Base-by-base conservation (phyloP, 2,888 invertebrate species). In the Onthophagus sagittarius region DNA sequence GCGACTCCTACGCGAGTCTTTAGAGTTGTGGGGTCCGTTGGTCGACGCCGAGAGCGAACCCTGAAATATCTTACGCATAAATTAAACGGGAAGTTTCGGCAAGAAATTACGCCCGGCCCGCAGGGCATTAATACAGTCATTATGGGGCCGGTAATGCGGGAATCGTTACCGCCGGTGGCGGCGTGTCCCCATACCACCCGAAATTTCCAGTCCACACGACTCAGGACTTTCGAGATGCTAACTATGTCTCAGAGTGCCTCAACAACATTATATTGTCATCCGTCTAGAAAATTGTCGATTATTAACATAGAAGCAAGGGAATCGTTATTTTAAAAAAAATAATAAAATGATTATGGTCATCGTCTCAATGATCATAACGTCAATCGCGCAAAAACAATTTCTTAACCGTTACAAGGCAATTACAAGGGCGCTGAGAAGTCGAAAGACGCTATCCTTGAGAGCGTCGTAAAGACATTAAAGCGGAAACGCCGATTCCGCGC, bases 81-180 rank as follows among this genome's bases (percentile, higher is more conserved):
- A 84, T 84, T 84, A 83, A 78, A 77, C 80, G 79, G n/a, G 67
- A 84, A 84, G 83, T 84, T 84, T 82, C 80, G 79, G 82, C 84
- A 84, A 84, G 84, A 84, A 84, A 84, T 84, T 83, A 84, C 81
- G 67, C 70, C 78, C 78, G 79, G 78, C 80, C 82, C 82, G 82
- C 77, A 78, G 78, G 81, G 82, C 82, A 83, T 83, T 83, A 83
- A 83, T 83, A 83, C 82, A 83, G 82, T 83, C 83, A 83, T 83
- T 83, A 83, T 80, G 79, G 78, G 75, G 77, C 67, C 67, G 77
- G 80, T 81, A 81, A 80, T 81, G 79, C 79, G 76, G 74, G 78
- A 78, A 78, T 79, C 78, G 79, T 79, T 80, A 78, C 76, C 69
- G 76, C 77, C 78, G 15, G 14, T 13, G 67, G 72, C 65, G 67